Percentiles rank a stretch among this genome's conserved stretches.
phyloP scores from a whole-genome alignment of 2,113 vertebrate genomes.

The Eulemur macaco region DNA sequence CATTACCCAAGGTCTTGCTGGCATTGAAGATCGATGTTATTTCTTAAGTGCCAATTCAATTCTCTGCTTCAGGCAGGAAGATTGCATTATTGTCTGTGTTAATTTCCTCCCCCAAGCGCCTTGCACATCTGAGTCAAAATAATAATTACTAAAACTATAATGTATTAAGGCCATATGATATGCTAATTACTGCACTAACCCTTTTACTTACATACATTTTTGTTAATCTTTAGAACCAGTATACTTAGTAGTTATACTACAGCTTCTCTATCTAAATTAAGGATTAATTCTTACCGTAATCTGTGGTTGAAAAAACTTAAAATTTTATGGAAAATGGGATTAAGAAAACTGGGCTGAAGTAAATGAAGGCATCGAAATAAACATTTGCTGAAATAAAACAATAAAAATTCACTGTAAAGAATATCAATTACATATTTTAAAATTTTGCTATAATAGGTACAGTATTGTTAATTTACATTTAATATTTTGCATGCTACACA shows the following conservation, averaged over 20 bases:
- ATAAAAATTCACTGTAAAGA: not conserved
- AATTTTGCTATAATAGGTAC: not conserved
- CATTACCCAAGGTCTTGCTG: not conserved
- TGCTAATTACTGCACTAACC: not conserved
- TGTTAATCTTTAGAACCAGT: not conserved
- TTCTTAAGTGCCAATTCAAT: not conserved
- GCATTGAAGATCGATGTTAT: not conserved
- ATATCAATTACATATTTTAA: not conserved
- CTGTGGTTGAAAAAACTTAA: not conserved
- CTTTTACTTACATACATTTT: not conserved
- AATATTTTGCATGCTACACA: not conserved
- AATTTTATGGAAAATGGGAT: not conserved
- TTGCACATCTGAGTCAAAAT: not conserved
- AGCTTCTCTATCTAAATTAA: not conserved
- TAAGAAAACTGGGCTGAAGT: not conserved
- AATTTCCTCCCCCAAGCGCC: not conserved
- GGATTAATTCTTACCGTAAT: not conserved
- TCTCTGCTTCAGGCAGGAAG: not conserved
- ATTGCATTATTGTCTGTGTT: not conserved
- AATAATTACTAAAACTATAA: not conserved
- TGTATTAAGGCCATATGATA: not conserved
- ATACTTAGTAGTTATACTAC: not conserved
- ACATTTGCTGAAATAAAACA: not conserved
- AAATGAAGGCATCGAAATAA: not conserved
- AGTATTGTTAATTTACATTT: not conserved